Base-by-base conservation (phyloP, 2,797 vertebrate species). In the Eupleurogrammus muticus region DNA sequence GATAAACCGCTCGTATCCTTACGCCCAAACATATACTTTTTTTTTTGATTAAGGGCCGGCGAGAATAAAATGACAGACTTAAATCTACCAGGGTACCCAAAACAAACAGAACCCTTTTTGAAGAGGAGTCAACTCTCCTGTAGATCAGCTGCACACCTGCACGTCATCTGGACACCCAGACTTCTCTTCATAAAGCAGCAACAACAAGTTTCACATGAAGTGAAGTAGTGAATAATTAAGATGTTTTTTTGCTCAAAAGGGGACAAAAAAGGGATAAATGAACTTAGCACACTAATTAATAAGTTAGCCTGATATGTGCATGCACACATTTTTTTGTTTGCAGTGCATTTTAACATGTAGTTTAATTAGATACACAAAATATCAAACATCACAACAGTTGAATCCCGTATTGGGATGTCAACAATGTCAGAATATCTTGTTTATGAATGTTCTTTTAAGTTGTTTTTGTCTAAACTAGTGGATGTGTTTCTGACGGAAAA, bases 11-110 rank as follows among this genome's bases (percentile, higher is more conserved):
- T 50, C 44, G 54, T 50, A 77, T 76, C 35, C 55, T 10, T 52
- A 54, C 50, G 75, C 54, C 68, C 34, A 75, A 55, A 62, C 17
- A 24, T 13, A 53, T 5, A n/a, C 46, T 75, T 70, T 81, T 72
- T 83, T 70, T n/a, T 28, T 28, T 28, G 28, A 55, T 59, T 75
- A 62, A 50, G 54, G 44, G 50, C 17, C 58, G 5, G 12, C 13
- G 24, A 70, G 17, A 16, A 14, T 42, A 16, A 14, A 14, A 42
- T 6, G 14, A 14, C 38, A 23, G 59, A 28, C 28, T 28, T 28
- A 28, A 28, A 3, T 28, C 28, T 28, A 28, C 28, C 6, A 28
- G 28, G 6, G 28, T 28, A 28, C 3, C 6, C 28, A 28, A 28
- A 28, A 28, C 28, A 28, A 28, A 3, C 6, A 28, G 28, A 28